Conservation (phyloP, 2,797 vertebrate genomes). For the Malacoraja senta region DNA sequence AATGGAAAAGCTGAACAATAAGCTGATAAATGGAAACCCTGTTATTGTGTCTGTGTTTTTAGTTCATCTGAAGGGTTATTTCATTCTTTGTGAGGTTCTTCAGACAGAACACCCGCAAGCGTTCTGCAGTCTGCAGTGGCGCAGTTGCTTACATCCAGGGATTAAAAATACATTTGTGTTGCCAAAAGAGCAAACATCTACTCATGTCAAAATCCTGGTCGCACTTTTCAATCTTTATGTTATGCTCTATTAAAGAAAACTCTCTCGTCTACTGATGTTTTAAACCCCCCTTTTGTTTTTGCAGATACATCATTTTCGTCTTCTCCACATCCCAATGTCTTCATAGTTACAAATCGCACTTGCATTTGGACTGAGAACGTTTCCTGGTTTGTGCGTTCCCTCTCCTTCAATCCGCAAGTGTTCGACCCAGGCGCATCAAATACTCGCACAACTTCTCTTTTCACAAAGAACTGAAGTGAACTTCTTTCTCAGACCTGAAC, state of each 20-base stretch:
- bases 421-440: not conserved
- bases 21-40: conserved; percentile 1
- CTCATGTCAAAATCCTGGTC: conserved; percentile 1
- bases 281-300: not conserved
- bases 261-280: not conserved
- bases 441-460: not conserved
- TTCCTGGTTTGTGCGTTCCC: not conserved
- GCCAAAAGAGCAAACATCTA: conserved; percentile 19
- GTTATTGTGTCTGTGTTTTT: conserved; percentile 19
- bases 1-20: conserved; percentile 23
- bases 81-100: not conserved
- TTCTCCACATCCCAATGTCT: no score
- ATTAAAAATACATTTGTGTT: conserved; percentile 27
- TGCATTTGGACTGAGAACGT: not conserved
- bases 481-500: not conserved
- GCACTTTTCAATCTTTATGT: conserved; percentile 18
- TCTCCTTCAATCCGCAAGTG: not conserved
- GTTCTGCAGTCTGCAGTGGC: not conserved
- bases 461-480: not conserved
- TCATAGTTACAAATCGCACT: not conserved
- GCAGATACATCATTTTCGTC: not conserved
- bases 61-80: conserved; percentile 11
- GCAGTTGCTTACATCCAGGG: conserved; percentile 14
- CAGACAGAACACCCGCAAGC: conserved; percentile 15
- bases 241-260: not conserved